Conservation (phyloP, 2,797 vertebrate species). For the Bradypodion pumilum region DNA sequence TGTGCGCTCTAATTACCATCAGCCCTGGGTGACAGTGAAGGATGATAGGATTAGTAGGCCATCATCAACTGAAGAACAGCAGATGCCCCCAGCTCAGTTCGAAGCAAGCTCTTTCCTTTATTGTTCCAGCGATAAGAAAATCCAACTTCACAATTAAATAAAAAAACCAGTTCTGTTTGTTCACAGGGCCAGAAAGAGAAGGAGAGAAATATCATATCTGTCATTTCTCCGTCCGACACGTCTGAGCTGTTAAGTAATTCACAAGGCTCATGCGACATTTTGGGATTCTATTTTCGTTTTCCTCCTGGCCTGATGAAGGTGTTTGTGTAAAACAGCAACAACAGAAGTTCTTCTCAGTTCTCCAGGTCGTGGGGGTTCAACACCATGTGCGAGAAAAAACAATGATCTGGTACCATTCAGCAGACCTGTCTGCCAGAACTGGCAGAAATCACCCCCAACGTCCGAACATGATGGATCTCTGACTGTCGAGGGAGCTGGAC, state of each 20-base stretch:
- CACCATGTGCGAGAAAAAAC: slow-evolving; percentile 11
- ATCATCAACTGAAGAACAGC: neutral
- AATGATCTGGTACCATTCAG: slow-evolving; percentile 34
- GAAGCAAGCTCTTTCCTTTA: neutral
- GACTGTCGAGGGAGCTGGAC: slow-evolving; percentile 38
- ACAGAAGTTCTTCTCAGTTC: slow-evolving; percentile 31
- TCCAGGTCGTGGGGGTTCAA: neutral
- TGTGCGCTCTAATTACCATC: neutral
- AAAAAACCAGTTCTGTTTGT: neutral
- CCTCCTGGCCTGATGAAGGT: slow-evolving; percentile 18
- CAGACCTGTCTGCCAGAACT: slow-evolving; percentile 45
- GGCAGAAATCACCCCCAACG: slow-evolving; percentile 22
- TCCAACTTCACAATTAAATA: neutral
- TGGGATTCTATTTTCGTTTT: slow-evolving; percentile 26
- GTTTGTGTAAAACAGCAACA: slow-evolving; percentile 11
- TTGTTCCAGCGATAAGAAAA: neutral
- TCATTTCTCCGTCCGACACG: neutral
- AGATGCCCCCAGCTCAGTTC: neutral
- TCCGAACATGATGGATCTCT: slow-evolving; percentile 44
- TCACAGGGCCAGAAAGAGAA: neutral
- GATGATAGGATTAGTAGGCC: neutral
- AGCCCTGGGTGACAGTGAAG: neutral
- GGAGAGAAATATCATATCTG: accelerated
- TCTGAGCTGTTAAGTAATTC: neutral
- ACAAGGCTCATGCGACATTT: neutral